These are phyloP conservation scores for Acholoe squamosa DNA, from an alignment of 2,888 invertebrate species.

Conservation along the genomic window DNA sequence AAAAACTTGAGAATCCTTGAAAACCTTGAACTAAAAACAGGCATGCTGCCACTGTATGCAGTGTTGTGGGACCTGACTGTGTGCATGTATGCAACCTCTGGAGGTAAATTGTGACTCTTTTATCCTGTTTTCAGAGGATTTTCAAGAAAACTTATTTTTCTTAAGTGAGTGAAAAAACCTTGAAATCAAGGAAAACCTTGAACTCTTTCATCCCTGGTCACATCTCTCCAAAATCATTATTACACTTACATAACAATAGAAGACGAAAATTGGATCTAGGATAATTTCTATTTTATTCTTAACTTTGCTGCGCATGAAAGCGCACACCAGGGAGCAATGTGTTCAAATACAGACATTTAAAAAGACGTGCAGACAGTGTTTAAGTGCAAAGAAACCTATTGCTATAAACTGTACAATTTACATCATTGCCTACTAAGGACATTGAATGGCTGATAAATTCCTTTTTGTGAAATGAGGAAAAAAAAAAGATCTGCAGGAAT, in stretches of 20 bases:
- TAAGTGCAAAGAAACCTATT: constrained; percentile 3
- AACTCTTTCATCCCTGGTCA: no score
- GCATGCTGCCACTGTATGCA: no score
- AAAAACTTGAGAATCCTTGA: no score
- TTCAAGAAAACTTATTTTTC: no score
- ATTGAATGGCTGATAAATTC: background rate
- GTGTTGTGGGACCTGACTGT: no score
- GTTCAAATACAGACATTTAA: background rate
- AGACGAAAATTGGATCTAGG: background rate
- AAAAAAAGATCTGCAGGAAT: constrained; percentile 40
- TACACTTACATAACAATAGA: background rate
- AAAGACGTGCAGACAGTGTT: background rate
- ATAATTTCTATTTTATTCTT: background rate
- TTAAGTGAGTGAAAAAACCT: no score
- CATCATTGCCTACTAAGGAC: background rate
- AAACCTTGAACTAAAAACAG: no score
- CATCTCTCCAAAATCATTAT: no score
- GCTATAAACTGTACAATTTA: constrained; percentile 27
- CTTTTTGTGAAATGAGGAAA: background rate
- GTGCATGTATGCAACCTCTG: no score
- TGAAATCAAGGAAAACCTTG: no score
- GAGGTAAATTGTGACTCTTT: no score
- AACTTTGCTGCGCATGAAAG: background rate
- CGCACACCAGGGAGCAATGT: background rate
- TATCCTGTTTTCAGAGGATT: no score